A percentile compares a stretch with the other conserved stretches of the same genome.
Conservation (phyloP, 1,140 invertebrate species). For the Nasonia longicornis region DNA sequence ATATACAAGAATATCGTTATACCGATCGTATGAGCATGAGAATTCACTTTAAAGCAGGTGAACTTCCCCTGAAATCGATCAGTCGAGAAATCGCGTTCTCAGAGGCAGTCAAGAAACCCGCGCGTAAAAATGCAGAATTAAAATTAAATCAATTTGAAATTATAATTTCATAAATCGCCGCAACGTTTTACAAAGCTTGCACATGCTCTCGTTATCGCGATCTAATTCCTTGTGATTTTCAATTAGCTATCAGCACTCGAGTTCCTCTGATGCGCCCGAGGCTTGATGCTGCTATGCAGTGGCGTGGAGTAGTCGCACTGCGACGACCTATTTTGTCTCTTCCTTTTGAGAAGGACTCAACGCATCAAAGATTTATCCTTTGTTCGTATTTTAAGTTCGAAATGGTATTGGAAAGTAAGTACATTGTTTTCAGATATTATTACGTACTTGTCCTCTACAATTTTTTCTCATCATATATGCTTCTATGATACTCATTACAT, state of each 20-base stretch:
- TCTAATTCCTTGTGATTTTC: conserved; percentile 19
- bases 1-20: background rate
- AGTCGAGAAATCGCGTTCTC: background rate
- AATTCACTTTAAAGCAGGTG: background rate
- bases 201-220: background rate
- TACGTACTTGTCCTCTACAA: too few relatives aligned
- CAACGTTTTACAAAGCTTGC: background rate
- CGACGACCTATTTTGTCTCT: background rate
- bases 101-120: background rate
- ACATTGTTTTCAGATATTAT: too few relatives aligned
- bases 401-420: too few relatives aligned
- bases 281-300: background rate
- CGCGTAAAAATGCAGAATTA: background rate
- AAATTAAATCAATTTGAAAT: background rate
- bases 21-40: background rate
- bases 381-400: background rate
- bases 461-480: too few relatives aligned
- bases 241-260: background rate
- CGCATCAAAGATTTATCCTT: background rate
- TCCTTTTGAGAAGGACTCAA: background rate
- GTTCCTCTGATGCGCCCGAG: background rate
- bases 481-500: too few relatives aligned
- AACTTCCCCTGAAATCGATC: background rate
- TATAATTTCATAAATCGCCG: background rate
- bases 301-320: background rate